Evolutionary conservation across 2,888 invertebrate species (phyloP), one percentile per base, ranked within the genome.

Genomic region (Hipparchia semele): DNA sequence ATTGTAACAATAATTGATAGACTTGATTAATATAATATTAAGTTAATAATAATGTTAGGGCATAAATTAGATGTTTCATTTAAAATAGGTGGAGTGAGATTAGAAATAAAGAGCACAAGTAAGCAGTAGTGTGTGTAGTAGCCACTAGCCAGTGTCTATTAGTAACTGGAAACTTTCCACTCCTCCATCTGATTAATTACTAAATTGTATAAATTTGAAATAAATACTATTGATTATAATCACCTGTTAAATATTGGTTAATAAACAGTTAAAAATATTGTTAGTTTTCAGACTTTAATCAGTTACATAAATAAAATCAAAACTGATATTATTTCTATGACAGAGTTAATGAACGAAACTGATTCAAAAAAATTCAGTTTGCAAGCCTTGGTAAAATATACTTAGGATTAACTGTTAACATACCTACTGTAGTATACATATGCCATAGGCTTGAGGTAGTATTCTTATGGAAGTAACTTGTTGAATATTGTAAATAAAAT

Each of bases 1-100:
- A 78, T 69, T 79, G 78, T 81, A 83, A 82, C 80, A 82, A 80
- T 80, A 82, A 82, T 77, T 77, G 74, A 82, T 82, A 79, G 81
- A 83, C 82, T 83, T 83, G 72, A 78, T 81, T 78, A 78, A 77
- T 79, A 71, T 78, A 78, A 73, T 72, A 10, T 53, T 74, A 74
- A 72, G 62, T 8, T 72, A 72, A 67, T 64, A 61, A 46, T 68
- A 73, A 68, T 10, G 68, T 68, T 58, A 67, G 46, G 39, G 45
- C 10, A 23, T 61, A 65, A 65, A 4, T 64, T 23, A 66, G 66
- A 39, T 39, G 33, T 39, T 54, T 54, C 58, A 56, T 45, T 46
- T 67, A 46, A 67, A 23, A 58, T 67, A 68, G 65, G 67, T 66
- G 65, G 73, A 76, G 74, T 75, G 68, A 76, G 68, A 73, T 75